These are phyloP conservation scores for Onychomys torridus DNA, from an alignment of 2,797 vertebrate genomes.

Conservation along the genomic window DNA sequence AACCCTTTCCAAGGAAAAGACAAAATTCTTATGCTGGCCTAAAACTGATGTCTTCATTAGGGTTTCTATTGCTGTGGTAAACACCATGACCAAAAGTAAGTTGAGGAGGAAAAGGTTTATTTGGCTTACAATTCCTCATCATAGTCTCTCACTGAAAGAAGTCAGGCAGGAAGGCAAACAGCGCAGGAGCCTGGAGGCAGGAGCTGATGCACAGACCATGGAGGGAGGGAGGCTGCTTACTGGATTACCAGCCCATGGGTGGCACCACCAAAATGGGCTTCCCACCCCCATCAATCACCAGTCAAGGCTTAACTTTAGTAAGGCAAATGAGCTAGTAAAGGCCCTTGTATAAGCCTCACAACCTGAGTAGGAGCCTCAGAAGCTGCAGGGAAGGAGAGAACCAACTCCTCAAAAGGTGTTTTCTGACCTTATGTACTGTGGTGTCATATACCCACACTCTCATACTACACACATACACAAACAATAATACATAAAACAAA, in stretches of 20 bases:
- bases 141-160: not conserved
- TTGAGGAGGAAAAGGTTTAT: not conserved
- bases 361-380: not conserved
- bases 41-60: not conserved
- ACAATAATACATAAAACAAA: not conserved
- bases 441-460: not conserved
- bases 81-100: not conserved
- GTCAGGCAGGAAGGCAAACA: too few species aligned
- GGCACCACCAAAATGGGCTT: not conserved
- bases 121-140: not conserved
- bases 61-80: not conserved
- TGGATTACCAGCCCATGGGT: not conserved
- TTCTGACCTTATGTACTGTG: not conserved
- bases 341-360: not conserved
- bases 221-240: not conserved
- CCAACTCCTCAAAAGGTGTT: not conserved
- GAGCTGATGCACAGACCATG: not conserved
- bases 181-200: not conserved
- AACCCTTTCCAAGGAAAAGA: not conserved
- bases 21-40: not conserved
- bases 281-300: not conserved
- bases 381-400: not conserved
- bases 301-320: not conserved
- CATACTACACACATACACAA: not conserved
- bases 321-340: not conserved